Base-by-base conservation (phyloP, 30 jellyfish, hydroid and myxozoan species). In the Haliclystus octoradiatus region DNA sequence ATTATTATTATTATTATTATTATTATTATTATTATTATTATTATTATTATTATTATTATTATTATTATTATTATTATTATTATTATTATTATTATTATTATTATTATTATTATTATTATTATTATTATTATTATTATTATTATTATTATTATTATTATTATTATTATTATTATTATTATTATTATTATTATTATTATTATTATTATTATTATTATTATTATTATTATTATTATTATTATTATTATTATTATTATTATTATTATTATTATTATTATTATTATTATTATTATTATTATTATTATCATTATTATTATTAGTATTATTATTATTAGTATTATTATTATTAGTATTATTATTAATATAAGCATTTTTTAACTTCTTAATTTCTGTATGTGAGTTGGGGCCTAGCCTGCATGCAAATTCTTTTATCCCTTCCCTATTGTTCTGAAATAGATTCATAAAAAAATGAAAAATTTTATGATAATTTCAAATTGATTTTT, bases 131-230 rank as follows among this genome's bases (percentile, higher is more conserved):
- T n/a, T n/a, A n/a, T n/a, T n/a, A n/a, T n/a, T n/a, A n/a, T n/a
- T n/a, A 52, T 52, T 52, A 52, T 52, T 52, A 52, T 9, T 52
- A 52, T 52, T 52, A 52, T 1, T 52, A 52, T 52, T 52, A 52
- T 52, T 52, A 9, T 52, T 52, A 52, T 52, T 9, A 52, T 52
- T 52, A 52, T 9, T 52, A 52, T 52, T 52, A 52, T 52, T 52
- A 52, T 52, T 52, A 52, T 52, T 52, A 52, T 52, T 52, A 52
- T 52, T 52, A 52, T 52, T 52, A 52, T 52, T 52, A 52, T 52
- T 52, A 52, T 52, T 52, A 52, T 52, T 52, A 52, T 52, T 52
- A 9, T 52, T 52, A 52, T 52, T 52, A 52, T 52, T 52, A 52
- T 52, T 52, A 52, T 52, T 52, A 52, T 52, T 52, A 52, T 52